Evolutionary conservation across 2,888 invertebrate genomes (phyloP).

Genomic region (Leptopilina drosophilae): DNA sequence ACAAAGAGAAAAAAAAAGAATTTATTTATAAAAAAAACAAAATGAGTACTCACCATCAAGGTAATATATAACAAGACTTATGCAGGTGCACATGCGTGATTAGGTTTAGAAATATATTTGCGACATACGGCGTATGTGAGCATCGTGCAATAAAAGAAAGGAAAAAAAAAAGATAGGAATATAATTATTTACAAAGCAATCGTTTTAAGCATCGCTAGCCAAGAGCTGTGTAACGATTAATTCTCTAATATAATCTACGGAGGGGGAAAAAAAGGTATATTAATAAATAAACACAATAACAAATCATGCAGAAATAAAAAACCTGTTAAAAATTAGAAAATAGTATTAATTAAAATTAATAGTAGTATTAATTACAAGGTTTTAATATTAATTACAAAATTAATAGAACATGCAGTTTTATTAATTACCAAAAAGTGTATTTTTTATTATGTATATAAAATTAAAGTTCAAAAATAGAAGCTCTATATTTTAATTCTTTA

Average conservation of each 20-base stretch:
- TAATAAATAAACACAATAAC: background rate
- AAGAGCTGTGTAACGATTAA: background rate
- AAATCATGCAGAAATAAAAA: conserved; percentile 8
- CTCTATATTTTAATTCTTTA: too few relatives aligned
- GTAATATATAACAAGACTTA: conserved; percentile 62
- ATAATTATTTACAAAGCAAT: conserved; percentile 35
- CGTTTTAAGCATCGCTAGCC: background rate
- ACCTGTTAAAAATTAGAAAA: conserved; percentile 22
- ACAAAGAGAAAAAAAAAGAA: background rate
- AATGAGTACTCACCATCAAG: conserved; percentile 67
- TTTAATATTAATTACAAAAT: background rate
- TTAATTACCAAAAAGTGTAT: background rate
- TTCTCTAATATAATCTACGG: background rate
- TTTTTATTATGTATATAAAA: background rate
- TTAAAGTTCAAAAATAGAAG: too few relatives aligned
- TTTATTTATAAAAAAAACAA: conserved; percentile 6
- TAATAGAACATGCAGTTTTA: background rate
- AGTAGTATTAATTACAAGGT: background rate
- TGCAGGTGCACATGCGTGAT: conserved; percentile 60
- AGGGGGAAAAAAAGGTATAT: background rate
- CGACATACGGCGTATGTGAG: conserved; percentile 54
- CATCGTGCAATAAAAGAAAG: conserved; percentile 27
- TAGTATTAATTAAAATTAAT: background rate
- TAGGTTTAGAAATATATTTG: conserved; percentile 62
- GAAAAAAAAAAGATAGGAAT: conserved; percentile 33